Evolutionary conservation across 1,140 invertebrate species (phyloP), one percentile per base, ranked within the genome.

Genomic region (Bombus balteatus): DNA sequence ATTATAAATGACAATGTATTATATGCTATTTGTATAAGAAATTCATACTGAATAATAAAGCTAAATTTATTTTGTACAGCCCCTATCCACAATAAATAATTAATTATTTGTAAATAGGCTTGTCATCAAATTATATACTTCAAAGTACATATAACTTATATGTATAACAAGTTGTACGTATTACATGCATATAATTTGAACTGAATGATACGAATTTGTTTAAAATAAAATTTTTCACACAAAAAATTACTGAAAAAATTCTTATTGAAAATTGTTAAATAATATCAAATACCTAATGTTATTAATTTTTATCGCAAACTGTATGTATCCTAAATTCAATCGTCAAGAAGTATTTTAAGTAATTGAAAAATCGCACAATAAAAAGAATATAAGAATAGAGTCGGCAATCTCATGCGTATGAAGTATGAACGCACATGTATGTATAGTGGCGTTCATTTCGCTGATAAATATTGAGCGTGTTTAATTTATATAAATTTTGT

Each of bases 51-150:
- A 81, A 89, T 87, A 93, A 94, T 93, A 92, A 93, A 91, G 70
- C 88, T 90, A 89, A 90, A 59, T 85, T 88, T 93, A 92, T 93
- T 93, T 93, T 93, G 88, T 92, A 93, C 87, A 89, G 47, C n/a
- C 43, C 62, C 70, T 57, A 81, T 47, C 62, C 77, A 41, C 68
- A 47, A 68, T 41, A 28, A 72, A 70, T 13, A 59, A 34, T 77
- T 43, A 37, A 79, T 78, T 6, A 22, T 81, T 28, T 71, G 4
- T 57, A 65, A 79, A 70, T 81, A 41, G 22, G 65, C 28, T 53
- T 37, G 4, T 53, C 37, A 25, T 43, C 13, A 71, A 65, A 10
- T 22, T 73, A 43, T 73, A 81, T 41, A 57, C 18, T 41, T 62
- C 15, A 34, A 37, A n/a, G 1, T 75, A 62, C 47, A 39, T 8